phyloP scores from a whole-genome alignment of 1,140 invertebrate species.

The Drosophila tsacasi region DNA sequence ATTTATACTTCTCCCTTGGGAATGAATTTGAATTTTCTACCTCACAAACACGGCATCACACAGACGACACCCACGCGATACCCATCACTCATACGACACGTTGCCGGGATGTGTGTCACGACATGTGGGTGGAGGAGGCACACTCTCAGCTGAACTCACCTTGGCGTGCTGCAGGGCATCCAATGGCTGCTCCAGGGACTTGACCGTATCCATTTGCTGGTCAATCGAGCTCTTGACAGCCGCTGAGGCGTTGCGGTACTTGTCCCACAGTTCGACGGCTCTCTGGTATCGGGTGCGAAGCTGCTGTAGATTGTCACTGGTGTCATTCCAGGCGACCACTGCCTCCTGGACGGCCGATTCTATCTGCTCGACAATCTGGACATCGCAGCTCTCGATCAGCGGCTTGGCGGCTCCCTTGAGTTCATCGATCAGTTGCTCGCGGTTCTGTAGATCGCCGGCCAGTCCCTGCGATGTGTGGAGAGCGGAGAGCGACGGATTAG shows the following conservation, averaged over 20 bases:
- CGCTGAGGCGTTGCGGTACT: slow-evolving; percentile 91
- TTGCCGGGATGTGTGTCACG: slow-evolving; percentile 24
- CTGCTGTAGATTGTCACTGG: slow-evolving; percentile 89
- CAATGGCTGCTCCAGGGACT: slow-evolving; percentile 77
- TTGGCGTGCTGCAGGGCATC: slow-evolving; percentile 81
- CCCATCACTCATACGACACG: slow-evolving; percentile 28
- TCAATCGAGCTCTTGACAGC: slow-evolving; percentile 90
- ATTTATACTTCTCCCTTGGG: not conserved
- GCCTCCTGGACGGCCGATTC: slow-evolving; percentile 90
- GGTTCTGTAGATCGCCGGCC: slow-evolving; percentile 88
- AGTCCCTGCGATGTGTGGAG: slow-evolving; percentile 86
- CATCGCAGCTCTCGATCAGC: slow-evolving; percentile 88
- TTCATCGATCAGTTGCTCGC: slow-evolving; percentile 90
- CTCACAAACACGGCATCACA: slow-evolving; percentile 3
- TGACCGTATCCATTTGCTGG: slow-evolving; percentile 87
- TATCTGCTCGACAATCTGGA: slow-evolving; percentile 89
- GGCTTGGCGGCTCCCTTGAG: slow-evolving; percentile 89
- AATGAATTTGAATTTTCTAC: too few species aligned
- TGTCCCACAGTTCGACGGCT: slow-evolving; percentile 91
- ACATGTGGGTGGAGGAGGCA: slow-evolving; percentile 17
- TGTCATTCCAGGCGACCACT: slow-evolving; percentile 91
- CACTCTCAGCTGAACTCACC: slow-evolving; percentile 55
- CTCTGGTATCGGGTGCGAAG: slow-evolving; percentile 91
- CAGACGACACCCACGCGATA: slow-evolving; percentile 4
- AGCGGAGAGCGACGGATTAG: slow-evolving; percentile 14